A percentile compares a stretch with the other conserved stretches of the same genome.
phyloP scores from a whole-genome alignment of 2,888 invertebrate genomes.

The Microchrysa polita region DNA sequence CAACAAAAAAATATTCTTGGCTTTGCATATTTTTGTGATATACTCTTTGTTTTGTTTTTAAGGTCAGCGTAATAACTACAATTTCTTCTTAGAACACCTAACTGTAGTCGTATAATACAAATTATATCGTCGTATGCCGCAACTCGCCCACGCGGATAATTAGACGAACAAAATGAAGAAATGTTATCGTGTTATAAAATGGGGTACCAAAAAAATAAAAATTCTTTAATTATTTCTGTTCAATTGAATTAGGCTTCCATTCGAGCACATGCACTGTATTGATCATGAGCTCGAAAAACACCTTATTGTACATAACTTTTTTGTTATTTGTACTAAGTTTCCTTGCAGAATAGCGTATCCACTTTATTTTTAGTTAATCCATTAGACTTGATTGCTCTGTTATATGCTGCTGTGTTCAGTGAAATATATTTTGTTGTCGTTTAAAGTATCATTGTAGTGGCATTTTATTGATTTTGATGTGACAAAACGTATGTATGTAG shows the following conservation, averaged over 20 bases:
- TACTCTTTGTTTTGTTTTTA: neutral
- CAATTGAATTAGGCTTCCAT: neutral
- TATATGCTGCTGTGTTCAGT: neutral
- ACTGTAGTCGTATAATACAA: neutral
- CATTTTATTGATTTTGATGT: neutral
- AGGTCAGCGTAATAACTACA: slow-evolving; percentile 2
- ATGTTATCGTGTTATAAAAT: neutral
- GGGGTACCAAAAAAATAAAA: neutral
- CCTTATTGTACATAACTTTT: no score
- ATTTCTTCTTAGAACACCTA: neutral
- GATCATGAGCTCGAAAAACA: neutral
- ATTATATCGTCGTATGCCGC: no score
- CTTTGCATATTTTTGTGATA: slow-evolving; percentile 32
- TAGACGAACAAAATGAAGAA: neutral
- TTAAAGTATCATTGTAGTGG: neutral
- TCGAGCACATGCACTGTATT: neutral
- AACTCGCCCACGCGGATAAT: no score
- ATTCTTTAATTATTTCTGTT: neutral
- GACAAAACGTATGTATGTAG: no score
- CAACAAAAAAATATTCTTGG: slow-evolving; percentile 1
- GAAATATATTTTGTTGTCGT: neutral
- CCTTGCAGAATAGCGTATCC: no score
- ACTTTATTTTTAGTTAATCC: neutral
- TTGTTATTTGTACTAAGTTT: no score
- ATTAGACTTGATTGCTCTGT: neutral